Conservation (phyloP, 2,888 invertebrate genomes). For the Orchesella flavescens region DNA sequence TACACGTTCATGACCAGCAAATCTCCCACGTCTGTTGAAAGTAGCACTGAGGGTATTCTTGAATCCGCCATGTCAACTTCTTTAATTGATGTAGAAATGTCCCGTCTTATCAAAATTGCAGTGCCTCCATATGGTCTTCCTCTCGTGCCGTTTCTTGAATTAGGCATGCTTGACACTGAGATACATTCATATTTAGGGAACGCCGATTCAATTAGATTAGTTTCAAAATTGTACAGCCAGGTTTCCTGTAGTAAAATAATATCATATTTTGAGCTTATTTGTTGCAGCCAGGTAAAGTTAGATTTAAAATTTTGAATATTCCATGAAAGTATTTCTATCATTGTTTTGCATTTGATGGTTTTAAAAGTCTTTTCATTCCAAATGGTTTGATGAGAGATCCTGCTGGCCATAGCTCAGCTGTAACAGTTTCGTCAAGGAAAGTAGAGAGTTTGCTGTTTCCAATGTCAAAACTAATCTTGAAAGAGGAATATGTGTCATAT, state of each 20-base stretch:
- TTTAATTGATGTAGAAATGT: background rate
- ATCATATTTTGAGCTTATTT: background rate
- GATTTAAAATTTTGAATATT: conserved; percentile 18
- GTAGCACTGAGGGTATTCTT: background rate
- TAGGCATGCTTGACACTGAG: background rate
- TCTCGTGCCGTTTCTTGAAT: background rate
- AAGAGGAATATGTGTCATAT: background rate
- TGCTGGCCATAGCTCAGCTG: background rate
- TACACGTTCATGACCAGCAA: conserved; percentile 29
- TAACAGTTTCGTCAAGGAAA: background rate
- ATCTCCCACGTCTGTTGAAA: background rate
- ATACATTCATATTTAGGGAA: background rate
- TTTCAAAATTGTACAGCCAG: conserved; percentile 26
- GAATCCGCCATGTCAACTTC: background rate
- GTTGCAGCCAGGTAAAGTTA: background rate
- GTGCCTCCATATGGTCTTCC: conserved; percentile 37
- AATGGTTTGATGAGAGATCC: conserved; percentile 10
- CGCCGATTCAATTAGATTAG: background rate
- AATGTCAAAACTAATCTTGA: background rate
- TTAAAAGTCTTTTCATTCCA: background rate
- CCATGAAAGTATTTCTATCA: background rate
- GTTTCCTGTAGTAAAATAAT: conserved; percentile 33
- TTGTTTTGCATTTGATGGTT: background rate
- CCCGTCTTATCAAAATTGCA: conserved; percentile 4
- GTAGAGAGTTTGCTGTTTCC: background rate